Evolutionary conservation across 2,888 invertebrate genomes (phyloP), one percentile per base, ranked within the genome.

Genomic region (Graphium colonna): DNA sequence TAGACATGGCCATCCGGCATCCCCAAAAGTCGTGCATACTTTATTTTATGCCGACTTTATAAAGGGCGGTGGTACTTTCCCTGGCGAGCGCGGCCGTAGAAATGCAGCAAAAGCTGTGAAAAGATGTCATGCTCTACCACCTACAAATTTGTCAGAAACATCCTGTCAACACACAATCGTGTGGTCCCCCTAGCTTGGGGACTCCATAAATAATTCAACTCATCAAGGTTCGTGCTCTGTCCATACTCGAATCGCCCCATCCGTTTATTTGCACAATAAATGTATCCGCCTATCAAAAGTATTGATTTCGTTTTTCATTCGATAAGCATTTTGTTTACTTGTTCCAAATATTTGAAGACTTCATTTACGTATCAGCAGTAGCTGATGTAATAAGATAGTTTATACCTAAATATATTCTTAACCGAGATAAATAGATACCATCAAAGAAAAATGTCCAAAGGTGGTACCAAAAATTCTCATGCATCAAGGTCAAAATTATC

Each of bases 151-250:
- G 28, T 4, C 28, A 28, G 28, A 28, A 28, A 28, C 28, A 7
- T 8, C 12, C 15, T 28, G n/a, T 21, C 12, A 43, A 42, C 36
- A 52, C 12, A 26, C n/a, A 7, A 9, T n/a, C 12, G 26, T 46
- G 18, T 72, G 72, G 78, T 62, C 69, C 74, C 75, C 65, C 47
- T 41, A 65, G 41, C 31, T 57, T 47, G 54, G 62, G 59, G 60
- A 69, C 73, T 68, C 58, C 63, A 80, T 83, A 78, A 82, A 82
- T 84, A 79, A 82, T 85, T 82, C 78, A 82, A 63, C 66, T 79
- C 76, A 76, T 82, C 77, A 81, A 68, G 57, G 57, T 52, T 60
- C 57, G 62, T 36, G 68, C 74, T 72, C 76, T 72, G 69, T 62
- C 68, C 62, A 60, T 57, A 62, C 54, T 53, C 53, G 12, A 16